phyloP scores from a whole-genome alignment of 1,140 invertebrate species.

The Drosophila bocqueti region DNA sequence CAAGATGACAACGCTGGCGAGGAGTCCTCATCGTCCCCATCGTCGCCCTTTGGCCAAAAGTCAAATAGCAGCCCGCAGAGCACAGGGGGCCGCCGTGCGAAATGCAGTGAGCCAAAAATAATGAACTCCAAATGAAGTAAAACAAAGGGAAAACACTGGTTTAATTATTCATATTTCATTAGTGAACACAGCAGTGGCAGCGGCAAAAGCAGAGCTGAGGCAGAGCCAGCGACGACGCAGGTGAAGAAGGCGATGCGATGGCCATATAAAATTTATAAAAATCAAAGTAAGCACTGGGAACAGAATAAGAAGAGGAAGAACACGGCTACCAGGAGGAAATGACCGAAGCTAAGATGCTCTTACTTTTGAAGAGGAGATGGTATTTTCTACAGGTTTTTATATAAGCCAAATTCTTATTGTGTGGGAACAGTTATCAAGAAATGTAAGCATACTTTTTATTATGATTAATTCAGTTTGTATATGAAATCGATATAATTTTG shows the following conservation, averaged over 20 bases:
- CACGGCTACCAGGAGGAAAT: neutral
- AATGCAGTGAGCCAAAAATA: slow-evolving; percentile 71
- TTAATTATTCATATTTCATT: slow-evolving; percentile 83
- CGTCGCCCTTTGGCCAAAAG: slow-evolving; percentile 30
- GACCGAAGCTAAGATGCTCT: slow-evolving; percentile 2
- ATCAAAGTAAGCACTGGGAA: slow-evolving; percentile 69
- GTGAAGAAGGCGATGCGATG: slow-evolving; percentile 23
- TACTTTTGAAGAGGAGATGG: neutral
- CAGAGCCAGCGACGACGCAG: slow-evolving; percentile 1
- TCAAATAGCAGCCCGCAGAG: slow-evolving; percentile 26
- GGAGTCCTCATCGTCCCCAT: neutral
- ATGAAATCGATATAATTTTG: neutral
- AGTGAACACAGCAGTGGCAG: slow-evolving; percentile 51
- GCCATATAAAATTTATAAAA: slow-evolving; percentile 81
- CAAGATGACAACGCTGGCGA: slow-evolving; percentile 27
- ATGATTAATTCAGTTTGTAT: neutral
- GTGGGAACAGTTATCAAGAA: neutral
- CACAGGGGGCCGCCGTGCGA: neutral
- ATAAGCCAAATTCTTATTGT: neutral
- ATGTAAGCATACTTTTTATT: neutral
- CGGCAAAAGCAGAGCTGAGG: neutral
- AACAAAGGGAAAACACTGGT: slow-evolving; percentile 74
- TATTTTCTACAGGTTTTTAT: neutral
- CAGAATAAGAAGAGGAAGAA: neutral
- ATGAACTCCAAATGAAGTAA: slow-evolving; percentile 80